Evolutionary conservation across 2,113 vertebrate species (phyloP).

Genomic region (Myocastor coypus): DNA sequence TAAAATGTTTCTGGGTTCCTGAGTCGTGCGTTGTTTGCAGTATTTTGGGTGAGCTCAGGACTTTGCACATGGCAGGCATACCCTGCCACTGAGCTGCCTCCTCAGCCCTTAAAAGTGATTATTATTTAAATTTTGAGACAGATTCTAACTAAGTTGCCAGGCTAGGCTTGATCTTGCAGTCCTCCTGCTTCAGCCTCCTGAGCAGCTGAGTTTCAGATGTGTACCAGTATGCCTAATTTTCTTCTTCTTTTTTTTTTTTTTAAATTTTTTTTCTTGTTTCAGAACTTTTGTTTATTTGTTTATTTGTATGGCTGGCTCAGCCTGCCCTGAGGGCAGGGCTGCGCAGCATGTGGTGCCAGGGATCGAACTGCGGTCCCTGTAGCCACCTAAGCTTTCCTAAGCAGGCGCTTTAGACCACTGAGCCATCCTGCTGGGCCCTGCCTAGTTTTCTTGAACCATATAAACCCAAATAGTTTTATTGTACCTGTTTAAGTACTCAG

Average conservation of each 20-base stretch:
- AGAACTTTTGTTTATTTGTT: too few relatives aligned
- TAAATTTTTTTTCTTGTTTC: too few relatives aligned
- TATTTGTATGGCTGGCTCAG: too few relatives aligned
- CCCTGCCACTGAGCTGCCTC: not conserved
- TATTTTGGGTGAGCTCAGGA: not conserved
- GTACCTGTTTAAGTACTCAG: constrained; percentile 32
- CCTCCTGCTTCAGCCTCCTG: not conserved
- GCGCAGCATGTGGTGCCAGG: too few relatives aligned
- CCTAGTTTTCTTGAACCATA: not conserved
- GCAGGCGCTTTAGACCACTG: too few relatives aligned
- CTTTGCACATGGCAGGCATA: not conserved
- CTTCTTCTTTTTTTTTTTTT: too few relatives aligned
- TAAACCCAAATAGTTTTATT: constrained; percentile 52
- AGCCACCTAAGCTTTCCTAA: too few relatives aligned
- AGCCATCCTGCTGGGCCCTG: too few relatives aligned
- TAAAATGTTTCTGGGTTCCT: constrained; percentile 49
- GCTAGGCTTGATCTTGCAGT: not conserved
- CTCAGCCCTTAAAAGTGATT: not conserved
- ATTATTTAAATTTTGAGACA: not conserved
- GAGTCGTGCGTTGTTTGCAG: not conserved
- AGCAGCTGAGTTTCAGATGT: not conserved
- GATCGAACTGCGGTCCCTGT: too few relatives aligned
- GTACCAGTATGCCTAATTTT: not conserved
- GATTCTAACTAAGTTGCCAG: not conserved
- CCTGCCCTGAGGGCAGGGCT: too few relatives aligned